A percentile compares a stretch with the other conserved stretches of the same genome.
Evolutionary conservation across 2,888 invertebrate species (phyloP).

Genomic region (Ichneumon xanthorius): DNA sequence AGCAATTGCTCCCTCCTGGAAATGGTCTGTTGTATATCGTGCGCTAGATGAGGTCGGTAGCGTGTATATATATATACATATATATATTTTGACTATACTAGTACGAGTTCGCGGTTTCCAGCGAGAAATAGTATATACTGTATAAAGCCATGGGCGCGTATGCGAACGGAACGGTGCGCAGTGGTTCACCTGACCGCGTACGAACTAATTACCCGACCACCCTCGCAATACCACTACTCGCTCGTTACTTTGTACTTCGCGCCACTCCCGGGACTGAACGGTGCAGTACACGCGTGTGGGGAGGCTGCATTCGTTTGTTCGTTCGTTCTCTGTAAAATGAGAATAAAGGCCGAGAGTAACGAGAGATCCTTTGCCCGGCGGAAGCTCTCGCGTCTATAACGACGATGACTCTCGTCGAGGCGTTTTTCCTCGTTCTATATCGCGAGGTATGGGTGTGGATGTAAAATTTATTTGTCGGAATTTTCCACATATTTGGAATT

Average conservation of each 20-base stretch:
- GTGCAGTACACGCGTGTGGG: constrained; percentile 13
- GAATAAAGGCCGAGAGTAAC: constrained; percentile 47
- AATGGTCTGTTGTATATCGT: constrained; percentile 44
- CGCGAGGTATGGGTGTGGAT: neutral
- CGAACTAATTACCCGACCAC: constrained; percentile 59
- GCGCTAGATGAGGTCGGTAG: constrained; percentile 16
- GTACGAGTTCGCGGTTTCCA: constrained; percentile 42
- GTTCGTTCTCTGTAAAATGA: constrained; percentile 54
- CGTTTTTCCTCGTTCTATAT: neutral
- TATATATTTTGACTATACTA: constrained; percentile 13
- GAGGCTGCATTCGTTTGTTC: constrained; percentile 22
- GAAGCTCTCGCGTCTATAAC: neutral
- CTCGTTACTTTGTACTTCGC: constrained; percentile 45
- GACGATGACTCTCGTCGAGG: constrained; percentile 9
- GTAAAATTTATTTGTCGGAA: neutral
- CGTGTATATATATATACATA: neutral
- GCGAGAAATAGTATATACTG: constrained; percentile 14
- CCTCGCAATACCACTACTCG: constrained; percentile 32
- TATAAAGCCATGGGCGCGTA: constrained; percentile 2
- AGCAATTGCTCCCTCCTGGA: constrained; percentile 67
- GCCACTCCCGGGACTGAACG: neutral
- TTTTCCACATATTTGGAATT: neutral
- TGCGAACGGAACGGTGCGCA: constrained; percentile 31
- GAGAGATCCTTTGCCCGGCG: constrained; percentile 38
- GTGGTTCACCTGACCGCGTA: constrained; percentile 56